Conservation (phyloP, 2,797 vertebrate genomes). For the Phoeniculus purpureus region DNA sequence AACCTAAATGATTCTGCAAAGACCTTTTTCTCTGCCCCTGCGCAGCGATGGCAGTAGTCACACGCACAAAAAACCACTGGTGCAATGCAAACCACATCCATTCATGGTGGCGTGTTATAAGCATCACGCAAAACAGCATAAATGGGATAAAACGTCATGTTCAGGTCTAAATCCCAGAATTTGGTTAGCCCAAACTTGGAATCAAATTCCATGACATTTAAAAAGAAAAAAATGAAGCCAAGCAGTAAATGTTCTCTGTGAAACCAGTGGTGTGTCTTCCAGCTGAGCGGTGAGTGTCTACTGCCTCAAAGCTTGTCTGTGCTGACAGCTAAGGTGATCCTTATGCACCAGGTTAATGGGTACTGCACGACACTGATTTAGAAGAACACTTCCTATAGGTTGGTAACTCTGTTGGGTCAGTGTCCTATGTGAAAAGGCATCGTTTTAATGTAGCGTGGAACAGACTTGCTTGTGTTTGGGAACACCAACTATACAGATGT, state of each 20-base stretch:
- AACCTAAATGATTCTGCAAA: neutral
- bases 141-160: neutral
- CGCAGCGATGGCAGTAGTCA: neutral
- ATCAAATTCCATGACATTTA: rapidly evolving
- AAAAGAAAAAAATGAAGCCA: neutral
- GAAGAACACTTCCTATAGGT: neutral
- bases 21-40: neutral
- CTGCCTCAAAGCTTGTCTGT: neutral
- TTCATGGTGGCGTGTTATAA: neutral
- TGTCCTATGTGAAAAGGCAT: neutral
- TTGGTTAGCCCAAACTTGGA: neutral
- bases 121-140: neutral
- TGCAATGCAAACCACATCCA: neutral
- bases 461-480: neutral
- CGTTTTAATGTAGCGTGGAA: neutral
- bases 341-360: neutral
- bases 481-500: rapidly evolving
- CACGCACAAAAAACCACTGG: neutral
- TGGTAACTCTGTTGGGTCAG: neutral
- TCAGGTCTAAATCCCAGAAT: neutral
- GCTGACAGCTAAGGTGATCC: neutral
- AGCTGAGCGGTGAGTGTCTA: neutral
- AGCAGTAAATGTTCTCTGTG: neutral
- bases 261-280: neutral
- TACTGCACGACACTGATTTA: neutral